These are phyloP conservation scores for Tethya wilhelma DNA, from an alignment of 37 sponge, comb jelly and placozoan species.

Conservation along the genomic window DNA sequence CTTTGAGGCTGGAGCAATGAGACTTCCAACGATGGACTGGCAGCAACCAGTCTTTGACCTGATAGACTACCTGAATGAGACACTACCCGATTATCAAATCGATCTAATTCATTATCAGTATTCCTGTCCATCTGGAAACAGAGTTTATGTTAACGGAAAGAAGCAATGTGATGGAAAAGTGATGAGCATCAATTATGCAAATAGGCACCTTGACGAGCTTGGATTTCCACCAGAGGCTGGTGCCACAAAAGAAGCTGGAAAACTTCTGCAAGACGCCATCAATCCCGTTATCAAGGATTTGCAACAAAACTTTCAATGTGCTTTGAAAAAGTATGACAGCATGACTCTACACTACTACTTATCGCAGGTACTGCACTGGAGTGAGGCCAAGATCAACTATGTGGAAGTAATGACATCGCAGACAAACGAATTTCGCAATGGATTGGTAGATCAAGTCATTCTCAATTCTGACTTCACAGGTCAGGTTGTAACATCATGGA, in stretches of 20 bases:
- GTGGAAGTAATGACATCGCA: conserved; percentile 32
- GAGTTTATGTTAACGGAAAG: conserved; percentile 24
- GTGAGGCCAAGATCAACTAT: conserved; percentile 28
- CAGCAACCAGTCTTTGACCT: conserved; percentile 26
- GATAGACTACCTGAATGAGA: conserved; percentile 11
- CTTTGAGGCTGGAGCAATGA: conserved; percentile 37
- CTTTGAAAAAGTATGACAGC: conserved; percentile 28
- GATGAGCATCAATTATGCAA: conserved; percentile 28
- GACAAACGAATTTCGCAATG: conserved; percentile 22
- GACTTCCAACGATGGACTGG: conserved; percentile 5
- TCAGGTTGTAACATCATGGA: not conserved
- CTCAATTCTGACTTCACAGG: not conserved
- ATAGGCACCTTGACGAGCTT: conserved; percentile 14
- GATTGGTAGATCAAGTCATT: conserved; percentile 19
- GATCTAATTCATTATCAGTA: conserved; percentile 11
- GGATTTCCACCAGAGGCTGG: conserved; percentile 27
- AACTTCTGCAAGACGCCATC: conserved; percentile 19
- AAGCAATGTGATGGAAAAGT: conserved; percentile 8
- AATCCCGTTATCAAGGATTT: conserved; percentile 14
- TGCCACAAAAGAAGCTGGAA: conserved; percentile 3
- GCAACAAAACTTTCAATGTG: not conserved
- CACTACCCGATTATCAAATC: conserved; percentile 2
- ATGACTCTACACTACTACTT: conserved; percentile 22
- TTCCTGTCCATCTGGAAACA: conserved; percentile 26
- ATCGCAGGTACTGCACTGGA: conserved; percentile 9